Evolutionary conservation across 2,888 invertebrate genomes (phyloP).

Genomic region (Ernsta delagoae): DNA sequence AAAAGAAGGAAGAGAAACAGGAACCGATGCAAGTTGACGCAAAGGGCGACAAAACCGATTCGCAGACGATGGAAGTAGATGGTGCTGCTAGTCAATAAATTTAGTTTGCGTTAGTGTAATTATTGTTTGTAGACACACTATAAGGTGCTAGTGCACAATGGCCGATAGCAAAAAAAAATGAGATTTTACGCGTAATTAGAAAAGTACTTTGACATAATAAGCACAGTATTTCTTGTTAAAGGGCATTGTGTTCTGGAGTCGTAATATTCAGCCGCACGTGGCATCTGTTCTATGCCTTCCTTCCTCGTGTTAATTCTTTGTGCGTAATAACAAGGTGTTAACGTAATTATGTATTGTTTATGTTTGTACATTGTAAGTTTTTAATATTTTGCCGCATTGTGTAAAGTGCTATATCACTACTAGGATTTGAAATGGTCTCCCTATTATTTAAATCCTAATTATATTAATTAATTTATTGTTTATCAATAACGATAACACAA

Average conservation of each 20-base stretch:
- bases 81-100: conserved; percentile 82
- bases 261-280: conserved; percentile 51
- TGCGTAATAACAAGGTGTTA: conserved; percentile 71
- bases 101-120: conserved; percentile 70
- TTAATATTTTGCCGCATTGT: conserved; percentile 62
- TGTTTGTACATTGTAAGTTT: conserved; percentile 80
- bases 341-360: conserved; percentile 65
- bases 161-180: conserved; percentile 4
- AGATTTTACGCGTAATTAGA: conserved; percentile 1
- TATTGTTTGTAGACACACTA: conserved; percentile 63
- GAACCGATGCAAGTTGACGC: conserved; percentile 50
- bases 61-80: conserved; percentile 77
- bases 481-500: conserved; percentile 80
- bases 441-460: conserved; percentile 65
- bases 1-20: conserved; percentile 47
- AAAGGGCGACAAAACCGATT: conserved; percentile 57
- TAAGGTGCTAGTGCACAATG: conserved; percentile 41
- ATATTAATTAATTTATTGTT: conserved; percentile 81
- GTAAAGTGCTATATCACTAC: conserved; percentile 61
- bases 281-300: conserved; percentile 54
- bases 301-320: conserved; percentile 55
- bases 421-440: conserved; percentile 70
- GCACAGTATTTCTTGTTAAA: not conserved
- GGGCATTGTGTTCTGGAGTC: conserved; percentile 25
- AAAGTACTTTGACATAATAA: not conserved